Evolutionary conservation across 2,888 invertebrate species (phyloP).

Genomic region (Aproaerema taeniolella): DNA sequence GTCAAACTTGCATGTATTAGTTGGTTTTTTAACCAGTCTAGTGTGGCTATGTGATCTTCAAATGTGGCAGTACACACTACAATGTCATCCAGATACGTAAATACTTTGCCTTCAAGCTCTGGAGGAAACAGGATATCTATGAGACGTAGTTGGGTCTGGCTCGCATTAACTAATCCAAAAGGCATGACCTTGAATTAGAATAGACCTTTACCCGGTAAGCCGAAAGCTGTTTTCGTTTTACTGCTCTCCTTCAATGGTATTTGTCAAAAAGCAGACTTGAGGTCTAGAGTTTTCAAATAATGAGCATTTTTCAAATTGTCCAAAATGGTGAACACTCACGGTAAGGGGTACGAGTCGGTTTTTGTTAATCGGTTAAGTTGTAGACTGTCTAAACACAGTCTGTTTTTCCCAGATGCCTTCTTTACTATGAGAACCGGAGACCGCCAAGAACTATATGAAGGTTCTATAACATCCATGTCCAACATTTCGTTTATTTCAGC

Average conservation of each 20-base stretch:
- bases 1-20: slow-evolving; percentile 1
- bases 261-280: too few species aligned
- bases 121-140: slow-evolving; percentile 15
- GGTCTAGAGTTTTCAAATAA: slow-evolving; percentile 17
- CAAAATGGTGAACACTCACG: slow-evolving; percentile 8
- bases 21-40: neutral
- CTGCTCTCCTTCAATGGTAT: slow-evolving; percentile 17
- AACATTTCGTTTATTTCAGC: slow-evolving; percentile 1
- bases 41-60: slow-evolving; percentile 4
- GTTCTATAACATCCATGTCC: neutral
- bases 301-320: slow-evolving; percentile 17
- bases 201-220: slow-evolving; percentile 9
- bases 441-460: slow-evolving; percentile 15
- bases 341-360: slow-evolving; percentile 11
- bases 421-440: slow-evolving; percentile 12
- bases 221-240: slow-evolving; percentile 15
- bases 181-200: slow-evolving; percentile 16
- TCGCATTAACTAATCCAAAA: slow-evolving; percentile 15
- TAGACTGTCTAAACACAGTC: slow-evolving; percentile 20
- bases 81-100: slow-evolving; percentile 16
- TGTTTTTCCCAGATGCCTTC: slow-evolving; percentile 9
- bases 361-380: slow-evolving; percentile 19
- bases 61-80: slow-evolving; percentile 8
- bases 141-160: slow-evolving; percentile 13
- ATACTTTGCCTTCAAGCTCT: slow-evolving; percentile 11